Evolutionary conservation across 2,113 vertebrate genomes (phyloP), one percentile per base, ranked within the genome.

Genomic region (Arothron firmamentum): DNA sequence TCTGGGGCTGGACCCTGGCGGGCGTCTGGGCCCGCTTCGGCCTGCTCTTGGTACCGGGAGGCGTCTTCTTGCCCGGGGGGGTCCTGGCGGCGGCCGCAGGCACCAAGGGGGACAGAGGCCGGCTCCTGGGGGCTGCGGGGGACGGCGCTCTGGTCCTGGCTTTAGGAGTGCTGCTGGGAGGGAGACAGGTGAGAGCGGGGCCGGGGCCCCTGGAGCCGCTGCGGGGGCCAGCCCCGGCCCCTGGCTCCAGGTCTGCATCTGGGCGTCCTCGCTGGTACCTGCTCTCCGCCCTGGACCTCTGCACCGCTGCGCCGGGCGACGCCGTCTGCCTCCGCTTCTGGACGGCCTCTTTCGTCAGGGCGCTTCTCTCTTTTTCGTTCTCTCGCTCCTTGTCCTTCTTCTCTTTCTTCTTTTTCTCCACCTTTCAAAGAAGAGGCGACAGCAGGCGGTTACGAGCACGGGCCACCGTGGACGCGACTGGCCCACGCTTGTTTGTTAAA

Each of bases 301-400:
- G 77, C 62, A 67, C 74, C 0, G 41, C 81, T 71, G 19, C 25
- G 25, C 25, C 63, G 10, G 83, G 82, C 6, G 86, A 81, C 8
- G 67, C 4, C 7, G 75, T 83, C 80, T 90, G 93, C 72, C 93
- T 92, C 84, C 93, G 95, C 86, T 92, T 96, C 73, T 93, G 89
- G 75, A 89, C 92, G 21, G 87, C 93, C 66, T 95, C 94, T 0
- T 92, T 92, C 12, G 90, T 84, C 56, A 97, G 88, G 43, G 95
- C 92, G 0, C 76, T 95, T 81, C 94, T 97, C 83, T 98, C 96
- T 54, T 96, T 94, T 67, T 94, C 92, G 0, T 98, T 98, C 82
- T 98, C 96, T 67, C 96, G 67, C 64, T 98, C 96, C 72, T 98
- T 98, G 83, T 98, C 96, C 67, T 93, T 97, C 91, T 98, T 98